Evolutionary conservation across 2,797 vertebrate species (phyloP).

Genomic region (Melanotaenia parkinsoni): DNA sequence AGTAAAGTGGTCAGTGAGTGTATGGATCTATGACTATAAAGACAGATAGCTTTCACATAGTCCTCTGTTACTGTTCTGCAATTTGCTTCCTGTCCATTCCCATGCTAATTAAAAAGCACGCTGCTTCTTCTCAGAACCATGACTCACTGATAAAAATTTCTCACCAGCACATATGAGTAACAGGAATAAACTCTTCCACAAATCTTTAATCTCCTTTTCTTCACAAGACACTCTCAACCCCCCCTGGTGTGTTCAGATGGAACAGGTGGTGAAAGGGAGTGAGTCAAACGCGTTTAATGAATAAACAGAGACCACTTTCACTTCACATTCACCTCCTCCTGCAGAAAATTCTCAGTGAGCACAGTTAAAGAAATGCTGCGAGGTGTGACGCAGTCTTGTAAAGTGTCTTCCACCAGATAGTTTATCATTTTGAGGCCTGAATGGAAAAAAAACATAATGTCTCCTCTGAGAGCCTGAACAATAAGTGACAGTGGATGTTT

Average conservation of each 20-base stretch:
- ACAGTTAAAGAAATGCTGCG: slow-evolving; percentile 19
- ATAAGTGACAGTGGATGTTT: slow-evolving; percentile 48
- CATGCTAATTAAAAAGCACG: neutral
- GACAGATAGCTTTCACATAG: neutral
- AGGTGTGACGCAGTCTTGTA: slow-evolving; percentile 26
- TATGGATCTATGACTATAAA: neutral
- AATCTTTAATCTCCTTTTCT: slow-evolving; percentile 17
- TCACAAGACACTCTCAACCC: neutral
- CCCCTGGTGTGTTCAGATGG: slow-evolving; percentile 16
- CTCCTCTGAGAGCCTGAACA: slow-evolving; percentile 41
- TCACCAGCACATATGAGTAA: slow-evolving; percentile 26
- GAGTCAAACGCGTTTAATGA: slow-evolving; percentile 29
- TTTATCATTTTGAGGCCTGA: slow-evolving; percentile 44
- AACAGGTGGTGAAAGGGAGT: slow-evolving; percentile 13
- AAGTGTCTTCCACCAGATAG: slow-evolving; percentile 37
- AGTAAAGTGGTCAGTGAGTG: too few species aligned
- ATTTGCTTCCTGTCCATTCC: slow-evolving; percentile 20
- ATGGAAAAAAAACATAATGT: slow-evolving; percentile 40
- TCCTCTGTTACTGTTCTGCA: too few species aligned
- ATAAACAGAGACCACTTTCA: slow-evolving; percentile 27
- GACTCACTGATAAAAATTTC: slow-evolving; percentile 33
- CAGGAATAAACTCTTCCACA: slow-evolving; percentile 42
- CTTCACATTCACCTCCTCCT: neutral
- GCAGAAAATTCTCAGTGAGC: slow-evolving; percentile 9
- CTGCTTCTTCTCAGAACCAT: neutral